A percentile compares a stretch with the other conserved stretches of the same genome.
phyloP scores from a whole-genome alignment of 1,140 invertebrate species.

The Drosophila aff. region DNA sequence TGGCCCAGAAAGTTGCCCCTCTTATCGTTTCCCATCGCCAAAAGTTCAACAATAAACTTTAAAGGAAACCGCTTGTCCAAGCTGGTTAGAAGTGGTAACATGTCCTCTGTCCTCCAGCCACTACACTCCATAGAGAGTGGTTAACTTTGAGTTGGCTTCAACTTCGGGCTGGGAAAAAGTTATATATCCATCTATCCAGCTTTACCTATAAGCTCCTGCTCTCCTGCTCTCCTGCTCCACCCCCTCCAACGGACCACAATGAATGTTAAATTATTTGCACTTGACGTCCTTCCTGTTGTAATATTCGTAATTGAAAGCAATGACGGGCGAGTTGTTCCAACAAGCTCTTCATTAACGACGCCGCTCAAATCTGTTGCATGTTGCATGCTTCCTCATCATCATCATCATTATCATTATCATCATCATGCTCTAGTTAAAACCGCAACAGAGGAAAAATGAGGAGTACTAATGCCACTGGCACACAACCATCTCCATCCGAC shows the following conservation, averaged over 20 bases:
- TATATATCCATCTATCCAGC: background rate
- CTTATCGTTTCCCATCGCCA: slow-evolving; percentile 9
- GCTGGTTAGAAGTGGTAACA: background rate
- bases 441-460: background rate
- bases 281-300: slow-evolving; percentile 28
- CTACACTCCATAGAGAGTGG: background rate
- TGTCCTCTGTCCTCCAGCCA: background rate
- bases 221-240: too few species aligned
- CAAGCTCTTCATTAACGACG: slow-evolving; percentile 32
- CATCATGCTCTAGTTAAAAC: slow-evolving; percentile 39
- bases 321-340: slow-evolving; percentile 39
- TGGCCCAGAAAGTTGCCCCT: slow-evolving; percentile 5
- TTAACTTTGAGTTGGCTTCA: slow-evolving; percentile 7
- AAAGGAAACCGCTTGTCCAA: slow-evolving; percentile 13
- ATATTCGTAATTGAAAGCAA: slow-evolving; percentile 49
- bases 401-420: background rate
- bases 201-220: background rate
- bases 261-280: slow-evolving; percentile 37
- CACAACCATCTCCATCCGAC: slow-evolving; percentile 1
- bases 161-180: background rate
- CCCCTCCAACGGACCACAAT: background rate
- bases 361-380: slow-evolving; percentile 38
- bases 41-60: slow-evolving; percentile 23
- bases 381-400: slow-evolving; percentile 26
- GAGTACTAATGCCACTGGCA: slow-evolving; percentile 13